These are phyloP conservation scores for Acipenser transmontanus DNA, from an alignment of 2,797 vertebrate species.

Conservation along the genomic window DNA sequence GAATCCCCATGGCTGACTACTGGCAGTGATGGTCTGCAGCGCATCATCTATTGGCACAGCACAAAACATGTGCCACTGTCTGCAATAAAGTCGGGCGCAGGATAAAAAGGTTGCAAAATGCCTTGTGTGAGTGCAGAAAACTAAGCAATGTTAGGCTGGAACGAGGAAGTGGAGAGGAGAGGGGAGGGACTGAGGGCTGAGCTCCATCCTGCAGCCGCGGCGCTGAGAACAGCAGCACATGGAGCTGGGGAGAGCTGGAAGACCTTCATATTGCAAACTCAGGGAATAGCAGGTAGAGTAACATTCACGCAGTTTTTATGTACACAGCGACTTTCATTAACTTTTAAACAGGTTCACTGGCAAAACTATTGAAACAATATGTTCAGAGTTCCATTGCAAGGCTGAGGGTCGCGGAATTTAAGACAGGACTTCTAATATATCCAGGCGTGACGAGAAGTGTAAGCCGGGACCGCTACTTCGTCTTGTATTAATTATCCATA, in stretches of 20 bases:
- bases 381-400: no score
- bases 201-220: constrained; percentile 70
- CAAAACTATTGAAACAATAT: no score
- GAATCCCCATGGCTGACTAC: constrained; percentile 72
- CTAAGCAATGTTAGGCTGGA: constrained; percentile 78
- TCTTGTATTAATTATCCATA: no score
- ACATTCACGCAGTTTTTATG: constrained; percentile 34
- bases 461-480: neutral
- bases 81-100: constrained; percentile 52
- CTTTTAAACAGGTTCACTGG: no score
- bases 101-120: constrained; percentile 74
- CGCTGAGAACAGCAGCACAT: constrained; percentile 69
- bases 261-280: constrained; percentile 74
- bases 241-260: constrained; percentile 74
- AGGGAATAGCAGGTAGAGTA: constrained; percentile 79
- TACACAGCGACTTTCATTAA: no score
- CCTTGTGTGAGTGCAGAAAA: constrained; percentile 53
- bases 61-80: constrained; percentile 65
- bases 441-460: constrained; percentile 26
- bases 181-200: constrained; percentile 76
- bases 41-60: constrained; percentile 73
- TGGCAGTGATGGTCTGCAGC: constrained; percentile 71
- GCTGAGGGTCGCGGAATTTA: constrained; percentile 43
- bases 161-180: constrained; percentile 84
- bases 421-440: constrained; percentile 41